Evolutionary conservation across 2,113 vertebrate species (phyloP).

Genomic region (Lycocorax pyrrhopterus): DNA sequence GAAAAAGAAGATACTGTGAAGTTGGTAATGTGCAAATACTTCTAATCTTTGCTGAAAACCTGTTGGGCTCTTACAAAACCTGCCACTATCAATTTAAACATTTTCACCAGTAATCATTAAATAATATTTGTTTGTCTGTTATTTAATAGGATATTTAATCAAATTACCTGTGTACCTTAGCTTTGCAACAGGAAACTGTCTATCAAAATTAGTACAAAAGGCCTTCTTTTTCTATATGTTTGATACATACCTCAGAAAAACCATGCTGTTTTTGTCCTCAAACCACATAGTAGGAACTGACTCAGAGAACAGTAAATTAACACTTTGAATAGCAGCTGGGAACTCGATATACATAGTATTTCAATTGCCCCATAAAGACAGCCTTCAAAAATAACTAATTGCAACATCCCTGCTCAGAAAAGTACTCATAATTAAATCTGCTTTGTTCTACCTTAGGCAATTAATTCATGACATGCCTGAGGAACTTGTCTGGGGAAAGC

Average conservation of each 20-base stretch:
- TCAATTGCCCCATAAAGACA: not conserved
- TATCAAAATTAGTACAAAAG: not conserved
- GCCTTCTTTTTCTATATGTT: not conserved
- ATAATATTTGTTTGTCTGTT: not conserved
- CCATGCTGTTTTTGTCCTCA: not conserved
- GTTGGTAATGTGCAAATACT: not conserved
- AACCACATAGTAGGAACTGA: not conserved
- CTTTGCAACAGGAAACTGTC: not conserved
- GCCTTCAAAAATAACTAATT: constrained; percentile 44
- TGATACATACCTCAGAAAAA: not conserved
- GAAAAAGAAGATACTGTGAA: not conserved
- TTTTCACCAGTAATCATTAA: not conserved
- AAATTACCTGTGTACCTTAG: not conserved
- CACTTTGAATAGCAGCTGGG: not conserved
- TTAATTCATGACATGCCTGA: constrained; percentile 3
- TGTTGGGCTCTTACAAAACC: not conserved
- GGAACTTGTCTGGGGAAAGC: not conserved
- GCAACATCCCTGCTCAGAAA: not conserved
- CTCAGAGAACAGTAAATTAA: constrained; percentile 7
- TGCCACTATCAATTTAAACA: not conserved
- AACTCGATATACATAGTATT: not conserved
- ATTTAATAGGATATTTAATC: not conserved
- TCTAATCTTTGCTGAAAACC: not conserved
- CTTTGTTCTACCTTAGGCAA: constrained; percentile 19
- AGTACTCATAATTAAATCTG: constrained; percentile 26